Base-by-base conservation (phyloP, 1,140 invertebrate species). In the Nasonia longicornis region DNA sequence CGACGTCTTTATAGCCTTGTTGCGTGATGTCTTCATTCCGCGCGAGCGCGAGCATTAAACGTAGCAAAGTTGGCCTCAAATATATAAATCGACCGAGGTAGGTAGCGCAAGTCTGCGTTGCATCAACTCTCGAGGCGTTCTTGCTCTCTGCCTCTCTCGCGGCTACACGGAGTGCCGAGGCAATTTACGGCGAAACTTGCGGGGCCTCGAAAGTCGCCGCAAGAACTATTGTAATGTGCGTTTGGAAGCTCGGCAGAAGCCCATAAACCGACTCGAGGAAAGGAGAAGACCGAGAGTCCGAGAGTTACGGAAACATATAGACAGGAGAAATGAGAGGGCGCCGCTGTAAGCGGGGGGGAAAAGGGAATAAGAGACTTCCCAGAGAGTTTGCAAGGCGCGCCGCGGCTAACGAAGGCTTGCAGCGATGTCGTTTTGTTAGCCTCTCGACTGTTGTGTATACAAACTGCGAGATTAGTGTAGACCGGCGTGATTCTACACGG, bases 101-200 rank as follows among this genome's bases (percentile, higher is more conserved):
- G 31, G 45, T 45, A 20, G 72, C 16, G 52, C 14, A n/a, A 8
- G n/a, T 26, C 48, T 74, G 78, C 80, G 84, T 78, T 81, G 58
- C 82, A 84, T 86, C 85, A 84, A 84, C 82, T 84, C 79, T 84
- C 52, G 16, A 58, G 52, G 20, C 1, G 20, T 58, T 84, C 77
- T 20, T 14, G 31, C 58, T 63, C 42, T 72, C 35, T n/a, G 16
- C 48, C 38, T 16, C 48, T 58, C 45, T 29, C 45, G 11, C 14
- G 8, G 12, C 42, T 29, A 35, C 1, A 26, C 4, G 31, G 31
- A 81, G 42, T 29, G 77, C 16, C 52, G 4, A 58, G 29, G 70
- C 80, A 85, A 86, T 86, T 83, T 83, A 84, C 83, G 81, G 72
- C 67, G 22, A 64, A 82, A 83, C 64, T 84, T 84, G 66, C 82